A percentile compares a stretch with the other conserved stretches of the same genome.
These are phyloP conservation scores for Calliopsis andreniformis DNA, from an alignment of 1,140 invertebrate species.

Conservation along the genomic window DNA sequence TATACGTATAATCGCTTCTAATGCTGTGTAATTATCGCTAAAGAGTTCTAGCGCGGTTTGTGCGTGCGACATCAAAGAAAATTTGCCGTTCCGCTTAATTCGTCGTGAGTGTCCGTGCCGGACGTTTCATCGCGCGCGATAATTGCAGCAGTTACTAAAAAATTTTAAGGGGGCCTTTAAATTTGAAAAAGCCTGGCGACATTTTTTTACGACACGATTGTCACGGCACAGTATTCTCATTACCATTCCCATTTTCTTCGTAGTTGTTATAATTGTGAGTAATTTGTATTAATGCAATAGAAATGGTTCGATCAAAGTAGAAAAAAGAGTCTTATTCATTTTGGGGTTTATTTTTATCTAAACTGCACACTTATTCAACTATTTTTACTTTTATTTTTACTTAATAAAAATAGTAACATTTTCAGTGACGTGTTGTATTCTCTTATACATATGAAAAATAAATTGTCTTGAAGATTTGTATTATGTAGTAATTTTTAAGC, in stretches of 20 bases:
- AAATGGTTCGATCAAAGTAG: background rate
- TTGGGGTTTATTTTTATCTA: too few species aligned
- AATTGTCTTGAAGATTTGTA: too few species aligned
- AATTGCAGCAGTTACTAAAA: slow-evolving; percentile 38
- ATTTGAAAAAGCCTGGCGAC: background rate
- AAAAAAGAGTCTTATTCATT: background rate
- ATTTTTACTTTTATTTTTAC: too few species aligned
- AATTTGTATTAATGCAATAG: background rate
- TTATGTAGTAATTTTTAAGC: too few species aligned
- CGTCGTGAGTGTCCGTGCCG: background rate
- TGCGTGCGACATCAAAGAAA: slow-evolving; percentile 41
- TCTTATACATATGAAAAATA: too few species aligned
- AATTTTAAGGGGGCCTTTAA: slow-evolving; percentile 21
- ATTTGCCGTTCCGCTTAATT: slow-evolving; percentile 13
- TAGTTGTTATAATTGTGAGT: background rate
- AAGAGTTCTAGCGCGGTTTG: background rate
- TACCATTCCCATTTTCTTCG: background rate
- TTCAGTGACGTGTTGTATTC: too few species aligned
- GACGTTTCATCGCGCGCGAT: slow-evolving; percentile 15
- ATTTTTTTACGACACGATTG: background rate
- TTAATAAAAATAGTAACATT: too few species aligned
- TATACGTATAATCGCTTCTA: slow-evolving; percentile 5
- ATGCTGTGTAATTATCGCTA: slow-evolving; percentile 27
- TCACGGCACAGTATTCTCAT: background rate
- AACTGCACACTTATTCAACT: too few species aligned